Evolutionary conservation across 2,888 invertebrate genomes (phyloP), one percentile per base, ranked within the genome.

Genomic region (Oxystoma pomonae): DNA sequence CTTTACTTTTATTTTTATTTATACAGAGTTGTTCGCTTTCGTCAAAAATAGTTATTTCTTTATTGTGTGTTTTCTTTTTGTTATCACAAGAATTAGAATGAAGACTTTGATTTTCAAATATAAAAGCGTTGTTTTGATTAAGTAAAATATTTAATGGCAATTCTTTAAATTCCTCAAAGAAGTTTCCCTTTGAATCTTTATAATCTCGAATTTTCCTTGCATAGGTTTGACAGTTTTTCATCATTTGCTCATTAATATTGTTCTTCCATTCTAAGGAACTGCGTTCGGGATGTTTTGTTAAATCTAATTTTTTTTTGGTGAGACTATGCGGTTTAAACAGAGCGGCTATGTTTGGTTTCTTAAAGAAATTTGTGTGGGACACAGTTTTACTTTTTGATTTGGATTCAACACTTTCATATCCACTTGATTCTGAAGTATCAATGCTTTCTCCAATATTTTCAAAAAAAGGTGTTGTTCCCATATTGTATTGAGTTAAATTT

Each of bases 361-460:
- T 70, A 59, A 74, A 74, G 57, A 74, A 73, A 49, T 63, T 71
- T 5, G 53, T 57, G 7, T 64, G 52, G 0, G 67, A 65, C 12
- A 64, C 65, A 52, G 63, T 67, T 58, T 65, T 35, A 35, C 35
- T 35, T 35, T 35, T 35, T 35, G 35, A 58, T 57, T 63, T 66
- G 2, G 73, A 72, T 51, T 67, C 65, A 20, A 69, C 65, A 50
- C 72, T 73, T 0, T 65, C 62, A 64, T 74, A 74, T 12, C 73
- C 74, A 49, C 73, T 73, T 60, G 73, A 72, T 35, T 66, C 69
- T 1, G 72, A 73, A 58, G 64, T 65, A 7, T 66, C 60, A 7
- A 65, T 20, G 50, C 65, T 59, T 16, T 21, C 55, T n/a, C 16
- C 22, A 16, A 22, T 55, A 18, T 22, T 50, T 51, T 21, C 57